Evolutionary conservation across 1,140 invertebrate genomes (phyloP).

Genomic region (Zophobas morio): DNA sequence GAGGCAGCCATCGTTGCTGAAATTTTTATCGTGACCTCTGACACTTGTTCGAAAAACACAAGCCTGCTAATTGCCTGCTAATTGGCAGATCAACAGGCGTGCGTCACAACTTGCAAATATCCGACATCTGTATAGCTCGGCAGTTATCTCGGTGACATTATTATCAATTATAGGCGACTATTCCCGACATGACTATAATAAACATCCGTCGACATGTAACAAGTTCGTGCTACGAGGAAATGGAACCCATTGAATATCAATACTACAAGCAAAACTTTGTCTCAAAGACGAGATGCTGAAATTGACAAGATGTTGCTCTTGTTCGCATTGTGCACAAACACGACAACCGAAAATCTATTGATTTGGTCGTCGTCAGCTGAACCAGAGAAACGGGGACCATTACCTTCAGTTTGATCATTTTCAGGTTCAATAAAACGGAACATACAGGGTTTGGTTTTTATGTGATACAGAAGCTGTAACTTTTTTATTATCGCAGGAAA

Average conservation of each 20-base stretch:
- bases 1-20: neutral
- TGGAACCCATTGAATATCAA: slow-evolving; percentile 32
- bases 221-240: slow-evolving; percentile 32
- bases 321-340: slow-evolving; percentile 4
- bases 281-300: slow-evolving; percentile 27
- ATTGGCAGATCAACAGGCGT: slow-evolving; percentile 7
- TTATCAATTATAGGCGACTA: slow-evolving; percentile 19
- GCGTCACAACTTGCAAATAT: slow-evolving; percentile 19
- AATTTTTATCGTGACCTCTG: slow-evolving; percentile 1
- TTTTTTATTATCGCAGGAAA: neutral
- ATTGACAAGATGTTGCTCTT: slow-evolving; percentile 27
- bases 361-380: slow-evolving; percentile 4
- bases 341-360: slow-evolving; percentile 6
- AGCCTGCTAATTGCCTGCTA: slow-evolving; percentile 4
- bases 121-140: slow-evolving; percentile 22
- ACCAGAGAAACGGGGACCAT: neutral
- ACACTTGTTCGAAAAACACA: slow-evolving; percentile 13
- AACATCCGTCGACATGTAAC: slow-evolving; percentile 29
- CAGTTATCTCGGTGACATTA: slow-evolving; percentile 31
- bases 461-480: neutral
- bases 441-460: neutral
- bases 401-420: neutral
- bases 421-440: neutral
- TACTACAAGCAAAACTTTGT: slow-evolving; percentile 14
- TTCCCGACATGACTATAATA: slow-evolving; percentile 31